These are phyloP conservation scores for Catocala fraxini DNA, from an alignment of 2,888 invertebrate species.

Conservation along the genomic window DNA sequence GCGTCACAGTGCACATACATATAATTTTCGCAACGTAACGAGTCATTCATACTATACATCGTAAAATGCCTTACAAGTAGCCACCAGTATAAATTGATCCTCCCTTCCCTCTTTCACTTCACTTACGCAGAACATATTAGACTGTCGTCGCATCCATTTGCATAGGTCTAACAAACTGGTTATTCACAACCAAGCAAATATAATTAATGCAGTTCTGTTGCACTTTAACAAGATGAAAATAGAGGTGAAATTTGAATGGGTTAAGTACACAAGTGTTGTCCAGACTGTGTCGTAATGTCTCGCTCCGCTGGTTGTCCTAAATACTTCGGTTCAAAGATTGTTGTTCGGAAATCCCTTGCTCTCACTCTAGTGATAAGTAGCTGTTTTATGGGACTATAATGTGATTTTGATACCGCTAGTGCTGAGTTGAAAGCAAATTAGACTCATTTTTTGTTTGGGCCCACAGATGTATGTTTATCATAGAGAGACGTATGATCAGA, in stretches of 20 bases:
- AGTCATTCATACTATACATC: slow-evolving; percentile 61
- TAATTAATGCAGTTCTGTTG: slow-evolving; percentile 35
- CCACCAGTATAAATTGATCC: slow-evolving; percentile 52
- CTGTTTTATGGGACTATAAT: slow-evolving; percentile 38
- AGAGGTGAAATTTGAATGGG: slow-evolving; percentile 55
- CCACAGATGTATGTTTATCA: background rate
- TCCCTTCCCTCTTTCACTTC: slow-evolving; percentile 27
- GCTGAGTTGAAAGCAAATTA: slow-evolving; percentile 6
- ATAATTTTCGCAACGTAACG: slow-evolving; percentile 61
- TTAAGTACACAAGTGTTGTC: slow-evolving; percentile 41
- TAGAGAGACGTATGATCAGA: too few relatives aligned
- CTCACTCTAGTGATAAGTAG: slow-evolving; percentile 43
- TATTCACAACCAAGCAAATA: slow-evolving; percentile 36
- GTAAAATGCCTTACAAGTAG: slow-evolving; percentile 52
- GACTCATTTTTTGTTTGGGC: background rate
- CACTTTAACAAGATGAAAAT: slow-evolving; percentile 44
- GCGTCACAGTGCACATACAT: slow-evolving; percentile 49
- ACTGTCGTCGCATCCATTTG: slow-evolving; percentile 34
- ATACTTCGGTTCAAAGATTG: slow-evolving; percentile 70
- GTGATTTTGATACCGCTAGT: slow-evolving; percentile 35
- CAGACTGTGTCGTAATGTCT: slow-evolving; percentile 64
- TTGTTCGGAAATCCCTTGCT: slow-evolving; percentile 63
- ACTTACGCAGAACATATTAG: slow-evolving; percentile 32
- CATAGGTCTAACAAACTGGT: slow-evolving; percentile 51
- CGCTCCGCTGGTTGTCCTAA: slow-evolving; percentile 73